Conservation (phyloP, 2,797 vertebrate species). For the Urosaurus nigricauda region DNA sequence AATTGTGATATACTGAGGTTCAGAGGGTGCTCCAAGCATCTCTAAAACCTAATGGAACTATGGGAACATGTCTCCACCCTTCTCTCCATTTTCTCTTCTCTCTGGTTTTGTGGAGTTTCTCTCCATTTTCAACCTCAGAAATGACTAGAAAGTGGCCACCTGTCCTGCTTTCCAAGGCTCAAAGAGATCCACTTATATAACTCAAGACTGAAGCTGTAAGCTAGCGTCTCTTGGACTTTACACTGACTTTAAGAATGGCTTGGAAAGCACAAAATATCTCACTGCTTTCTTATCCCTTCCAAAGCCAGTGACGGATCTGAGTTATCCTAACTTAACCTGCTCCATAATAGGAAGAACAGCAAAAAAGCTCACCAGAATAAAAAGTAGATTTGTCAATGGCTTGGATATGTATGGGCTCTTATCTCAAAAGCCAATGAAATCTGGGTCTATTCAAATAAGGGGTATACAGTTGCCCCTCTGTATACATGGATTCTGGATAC, state of each 20-base stretch:
- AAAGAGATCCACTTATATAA: not conserved
- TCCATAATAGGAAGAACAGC: not conserved
- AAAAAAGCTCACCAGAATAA: not conserved
- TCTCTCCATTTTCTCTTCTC: no score
- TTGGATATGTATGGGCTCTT: not conserved
- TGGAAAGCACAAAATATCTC: not conserved
- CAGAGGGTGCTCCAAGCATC: not conserved
- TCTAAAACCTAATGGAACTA: no score
- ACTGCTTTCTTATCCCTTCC: not conserved
- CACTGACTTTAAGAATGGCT: not conserved
- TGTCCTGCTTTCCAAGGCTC: not conserved
- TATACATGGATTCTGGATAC: not conserved
- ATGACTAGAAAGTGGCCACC: not conserved
- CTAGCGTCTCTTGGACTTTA: not conserved
- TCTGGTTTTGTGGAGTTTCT: not conserved
- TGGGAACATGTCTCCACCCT: not conserved
- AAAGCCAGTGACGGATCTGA: not conserved
- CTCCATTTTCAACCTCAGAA: not conserved
- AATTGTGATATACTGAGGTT: not conserved
- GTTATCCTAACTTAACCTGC: not conserved
- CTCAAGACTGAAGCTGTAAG: not conserved
- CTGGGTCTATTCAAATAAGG: not conserved
- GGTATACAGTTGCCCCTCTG: not conserved
- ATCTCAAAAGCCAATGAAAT: slow-evolving; percentile 2
- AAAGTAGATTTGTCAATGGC: not conserved